These are phyloP conservation scores for Aethina tumida DNA, from an alignment of 1,140 invertebrate species.

Conservation along the genomic window DNA sequence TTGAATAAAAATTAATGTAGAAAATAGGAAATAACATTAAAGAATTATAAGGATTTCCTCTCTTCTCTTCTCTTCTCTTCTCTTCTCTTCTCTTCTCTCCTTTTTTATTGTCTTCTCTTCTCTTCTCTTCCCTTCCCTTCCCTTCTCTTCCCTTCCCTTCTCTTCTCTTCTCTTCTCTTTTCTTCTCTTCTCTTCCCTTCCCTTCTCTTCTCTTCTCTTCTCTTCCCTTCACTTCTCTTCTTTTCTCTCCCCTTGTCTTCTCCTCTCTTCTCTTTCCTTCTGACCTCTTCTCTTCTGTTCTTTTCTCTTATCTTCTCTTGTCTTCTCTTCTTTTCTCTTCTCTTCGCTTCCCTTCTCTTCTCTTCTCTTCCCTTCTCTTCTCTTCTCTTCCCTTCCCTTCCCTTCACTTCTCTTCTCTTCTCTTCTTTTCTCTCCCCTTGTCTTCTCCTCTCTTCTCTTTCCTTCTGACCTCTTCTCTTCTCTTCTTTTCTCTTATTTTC, in stretches of 20 bases:
- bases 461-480: slow-evolving; percentile 18
- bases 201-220: slow-evolving; percentile 22
- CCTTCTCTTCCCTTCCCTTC: slow-evolving; percentile 13
- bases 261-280: slow-evolving; percentile 16
- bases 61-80: slow-evolving; percentile 16
- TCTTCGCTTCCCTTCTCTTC: slow-evolving; percentile 16
- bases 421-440: too few relatives aligned
- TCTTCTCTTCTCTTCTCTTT: slow-evolving; percentile 32
- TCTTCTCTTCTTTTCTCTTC: slow-evolving; percentile 17
- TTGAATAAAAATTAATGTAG: too few relatives aligned
- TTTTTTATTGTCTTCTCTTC: too few relatives aligned
- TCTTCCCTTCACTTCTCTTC: slow-evolving; percentile 16
- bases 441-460: slow-evolving; percentile 16
- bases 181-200: slow-evolving; percentile 29
- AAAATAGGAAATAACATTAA: too few relatives aligned
- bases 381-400: slow-evolving; percentile 6
- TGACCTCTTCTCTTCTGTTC: slow-evolving; percentile 19
- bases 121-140: slow-evolving; percentile 15
- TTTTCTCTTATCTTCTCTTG: slow-evolving; percentile 6
- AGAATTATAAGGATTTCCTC: too few relatives aligned
- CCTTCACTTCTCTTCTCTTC: too few relatives aligned
- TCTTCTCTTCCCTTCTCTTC: slow-evolving; percentile 10
- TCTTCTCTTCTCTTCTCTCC: slow-evolving; percentile 24
- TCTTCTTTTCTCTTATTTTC: slow-evolving; percentile 17
- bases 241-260: slow-evolving; percentile 20